These are phyloP conservation scores for Drosophila lutescens DNA, from an alignment of 2,888 invertebrate genomes.

Conservation along the genomic window DNA sequence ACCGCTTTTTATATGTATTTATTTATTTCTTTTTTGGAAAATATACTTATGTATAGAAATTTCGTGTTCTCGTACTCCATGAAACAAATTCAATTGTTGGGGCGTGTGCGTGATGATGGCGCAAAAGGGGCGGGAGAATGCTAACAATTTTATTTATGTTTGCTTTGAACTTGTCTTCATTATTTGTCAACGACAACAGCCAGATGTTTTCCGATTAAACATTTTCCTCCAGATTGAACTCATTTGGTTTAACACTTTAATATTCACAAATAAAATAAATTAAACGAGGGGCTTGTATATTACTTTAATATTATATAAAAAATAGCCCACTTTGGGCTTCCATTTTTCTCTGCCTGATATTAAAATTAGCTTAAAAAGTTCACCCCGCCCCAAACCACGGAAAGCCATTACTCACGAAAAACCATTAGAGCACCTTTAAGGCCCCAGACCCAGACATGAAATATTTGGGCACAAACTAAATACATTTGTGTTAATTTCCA, in stretches of 20 bases:
- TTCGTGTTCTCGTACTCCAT: slow-evolving; percentile 16
- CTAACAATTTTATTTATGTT: slow-evolving; percentile 80
- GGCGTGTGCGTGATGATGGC: slow-evolving; percentile 54
- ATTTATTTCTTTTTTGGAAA: slow-evolving; percentile 43
- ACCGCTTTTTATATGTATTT: slow-evolving; percentile 11
- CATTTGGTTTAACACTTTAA: slow-evolving; percentile 30
- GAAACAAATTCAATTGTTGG: slow-evolving; percentile 70
- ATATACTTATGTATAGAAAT: slow-evolving; percentile 43
- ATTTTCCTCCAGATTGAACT: neutral
- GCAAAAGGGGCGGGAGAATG: slow-evolving; percentile 56
- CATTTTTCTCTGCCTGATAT: slow-evolving; percentile 10
- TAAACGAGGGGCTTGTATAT: no score
- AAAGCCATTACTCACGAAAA: slow-evolving; percentile 20
- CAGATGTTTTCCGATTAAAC: slow-evolving; percentile 28
- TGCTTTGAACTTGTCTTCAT: slow-evolving; percentile 77
- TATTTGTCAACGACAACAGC: slow-evolving; percentile 57
- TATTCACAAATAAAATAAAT: neutral
- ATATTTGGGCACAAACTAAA: slow-evolving; percentile 69
- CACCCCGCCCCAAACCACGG: slow-evolving; percentile 16
- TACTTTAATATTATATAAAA: no score
- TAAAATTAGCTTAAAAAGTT: slow-evolving; percentile 64
- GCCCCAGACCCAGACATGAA: slow-evolving; percentile 50
- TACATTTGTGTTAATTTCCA: slow-evolving; percentile 79
- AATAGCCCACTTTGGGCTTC: neutral
- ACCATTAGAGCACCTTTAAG: slow-evolving; percentile 62